Evolutionary conservation across 1,140 invertebrate species (phyloP).

Genomic region (Cecropterus lyciades): DNA sequence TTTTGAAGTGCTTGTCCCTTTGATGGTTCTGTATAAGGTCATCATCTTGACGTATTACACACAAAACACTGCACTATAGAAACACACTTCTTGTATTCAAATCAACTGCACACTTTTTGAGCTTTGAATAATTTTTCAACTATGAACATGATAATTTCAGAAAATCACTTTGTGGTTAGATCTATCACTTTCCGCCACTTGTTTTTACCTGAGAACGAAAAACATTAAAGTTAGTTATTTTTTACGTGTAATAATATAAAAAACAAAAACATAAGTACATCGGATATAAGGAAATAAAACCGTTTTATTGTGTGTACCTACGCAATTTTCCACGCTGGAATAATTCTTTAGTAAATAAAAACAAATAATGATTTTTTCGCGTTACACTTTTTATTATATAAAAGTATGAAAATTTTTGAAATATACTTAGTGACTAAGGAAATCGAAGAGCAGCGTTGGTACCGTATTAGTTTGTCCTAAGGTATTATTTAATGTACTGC

Average conservation of each 20-base stretch:
- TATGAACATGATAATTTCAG: constrained; percentile 32
- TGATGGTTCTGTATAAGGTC: constrained; percentile 78
- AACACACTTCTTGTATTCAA: constrained; percentile 38
- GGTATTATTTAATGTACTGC: not conserved
- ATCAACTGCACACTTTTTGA: constrained; percentile 28
- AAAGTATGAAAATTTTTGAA: too few relatives aligned
- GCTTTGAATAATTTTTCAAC: constrained; percentile 13
- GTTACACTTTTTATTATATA: too few relatives aligned
- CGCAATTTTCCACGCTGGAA: too few relatives aligned
- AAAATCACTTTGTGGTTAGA: not conserved
- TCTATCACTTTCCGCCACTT: constrained; percentile 16
- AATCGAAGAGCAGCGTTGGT: not conserved
- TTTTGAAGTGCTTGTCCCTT: constrained; percentile 71
- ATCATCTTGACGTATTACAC: constrained; percentile 66
- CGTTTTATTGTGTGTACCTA: too few relatives aligned
- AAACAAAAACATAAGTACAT: too few relatives aligned
- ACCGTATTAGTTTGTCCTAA: not conserved
- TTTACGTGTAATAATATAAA: too few relatives aligned
- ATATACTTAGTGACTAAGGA: too few relatives aligned
- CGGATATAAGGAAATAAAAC: too few relatives aligned
- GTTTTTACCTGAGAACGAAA: constrained; percentile 34
- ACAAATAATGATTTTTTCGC: too few relatives aligned
- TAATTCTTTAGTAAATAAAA: too few relatives aligned
- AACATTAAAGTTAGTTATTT: not conserved
- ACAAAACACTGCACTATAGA: constrained; percentile 38